These are phyloP conservation scores for Anoplolepis gracilipes DNA, from an alignment of 1,140 invertebrate genomes.

Conservation along the genomic window DNA sequence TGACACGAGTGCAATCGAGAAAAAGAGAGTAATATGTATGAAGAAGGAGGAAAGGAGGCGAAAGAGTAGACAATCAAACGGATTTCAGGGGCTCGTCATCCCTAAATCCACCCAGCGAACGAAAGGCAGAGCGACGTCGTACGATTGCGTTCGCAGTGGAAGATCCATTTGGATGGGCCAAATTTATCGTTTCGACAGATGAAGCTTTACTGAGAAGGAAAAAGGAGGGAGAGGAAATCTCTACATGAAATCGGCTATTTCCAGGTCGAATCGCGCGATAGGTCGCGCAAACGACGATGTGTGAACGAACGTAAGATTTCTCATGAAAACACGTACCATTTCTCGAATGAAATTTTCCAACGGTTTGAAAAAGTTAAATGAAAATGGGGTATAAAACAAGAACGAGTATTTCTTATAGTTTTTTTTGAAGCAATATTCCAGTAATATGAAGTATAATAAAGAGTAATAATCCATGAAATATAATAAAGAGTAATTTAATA, in stretches of 20 bases:
- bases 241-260: slow-evolving; percentile 43
- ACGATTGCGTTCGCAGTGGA: slow-evolving; percentile 61
- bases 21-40: slow-evolving; percentile 28
- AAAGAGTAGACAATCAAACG: slow-evolving; percentile 46
- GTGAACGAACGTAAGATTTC: slow-evolving; percentile 32
- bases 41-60: neutral
- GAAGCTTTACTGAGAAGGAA: slow-evolving; percentile 42
- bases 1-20: slow-evolving; percentile 24
- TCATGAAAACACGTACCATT: slow-evolving; percentile 9
- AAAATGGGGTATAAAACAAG: neutral
- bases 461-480: neutral
- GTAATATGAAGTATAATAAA: neutral
- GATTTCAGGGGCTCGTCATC: slow-evolving; percentile 54
- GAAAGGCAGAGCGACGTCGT: slow-evolving; percentile 18
- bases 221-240: slow-evolving; percentile 24
- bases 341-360: neutral
- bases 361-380: neutral
- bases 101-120: slow-evolving; percentile 52
- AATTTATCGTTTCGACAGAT: slow-evolving; percentile 67
- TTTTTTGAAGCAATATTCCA: neutral
- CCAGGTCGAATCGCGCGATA: slow-evolving; percentile 28
- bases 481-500: neutral
- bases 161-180: slow-evolving; percentile 60
- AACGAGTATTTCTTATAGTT: neutral
- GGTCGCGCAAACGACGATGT: slow-evolving; percentile 6